Percentiles rank a stretch among this genome's conserved stretches.
Conservation (phyloP, 2,113 vertebrate genomes). For the Porphyrio hochstetteri region DNA sequence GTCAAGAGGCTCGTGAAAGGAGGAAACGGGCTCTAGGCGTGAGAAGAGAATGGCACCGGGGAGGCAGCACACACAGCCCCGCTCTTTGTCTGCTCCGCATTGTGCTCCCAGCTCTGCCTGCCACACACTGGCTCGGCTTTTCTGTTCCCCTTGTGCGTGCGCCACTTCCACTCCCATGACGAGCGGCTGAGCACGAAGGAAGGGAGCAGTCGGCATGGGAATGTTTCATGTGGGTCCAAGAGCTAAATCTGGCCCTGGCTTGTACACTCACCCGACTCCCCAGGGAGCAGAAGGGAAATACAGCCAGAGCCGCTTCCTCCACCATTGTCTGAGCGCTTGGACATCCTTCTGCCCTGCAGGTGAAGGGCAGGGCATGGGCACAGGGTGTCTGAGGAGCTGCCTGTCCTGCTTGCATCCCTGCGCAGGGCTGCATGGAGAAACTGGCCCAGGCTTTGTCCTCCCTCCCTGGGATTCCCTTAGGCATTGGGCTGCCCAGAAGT, state of each 20-base stretch:
- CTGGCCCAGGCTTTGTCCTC: neutral
- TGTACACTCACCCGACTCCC: neutral
- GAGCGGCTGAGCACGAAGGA: neutral
- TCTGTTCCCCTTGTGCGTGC: neutral
- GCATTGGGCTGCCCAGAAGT: neutral
- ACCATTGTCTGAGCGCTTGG: neutral
- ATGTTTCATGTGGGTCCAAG: conserved; percentile 47
- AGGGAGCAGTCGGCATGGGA: neutral
- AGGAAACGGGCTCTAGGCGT: neutral
- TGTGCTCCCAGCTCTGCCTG: neutral
- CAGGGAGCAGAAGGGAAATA: conserved; percentile 15
- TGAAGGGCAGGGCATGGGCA: neutral
- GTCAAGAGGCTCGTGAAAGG: conserved; percentile 61
- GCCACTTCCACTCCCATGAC: neutral
- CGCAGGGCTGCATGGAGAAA: neutral
- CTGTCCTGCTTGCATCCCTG: neutral
- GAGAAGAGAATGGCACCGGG: neutral
- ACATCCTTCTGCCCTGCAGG: neutral
- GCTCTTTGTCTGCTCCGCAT: neutral
- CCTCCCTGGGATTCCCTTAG: neutral
- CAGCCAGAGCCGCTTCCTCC: conserved; percentile 14
- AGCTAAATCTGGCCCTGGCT: conserved; percentile 55
- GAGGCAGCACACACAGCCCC: neutral
- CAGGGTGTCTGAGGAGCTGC: neutral
- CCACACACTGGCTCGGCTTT: neutral